Conservation (phyloP, 2,888 invertebrate species). For the Campoletis raptor region DNA sequence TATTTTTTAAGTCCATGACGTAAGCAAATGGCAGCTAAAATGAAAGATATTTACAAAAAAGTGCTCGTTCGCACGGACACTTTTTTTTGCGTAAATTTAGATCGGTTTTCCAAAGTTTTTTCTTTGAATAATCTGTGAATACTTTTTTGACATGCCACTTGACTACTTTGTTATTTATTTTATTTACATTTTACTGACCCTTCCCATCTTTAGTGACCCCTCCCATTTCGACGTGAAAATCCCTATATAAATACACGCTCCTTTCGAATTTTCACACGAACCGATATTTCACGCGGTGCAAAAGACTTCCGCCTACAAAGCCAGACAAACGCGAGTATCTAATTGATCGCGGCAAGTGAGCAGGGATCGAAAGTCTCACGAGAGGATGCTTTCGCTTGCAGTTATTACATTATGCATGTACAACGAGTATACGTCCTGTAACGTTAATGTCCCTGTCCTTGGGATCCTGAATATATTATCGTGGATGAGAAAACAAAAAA, state of each 20-base stretch:
- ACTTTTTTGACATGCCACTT: not conserved
- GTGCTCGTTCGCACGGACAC: not conserved
- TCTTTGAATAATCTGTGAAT: not conserved
- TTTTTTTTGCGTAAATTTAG: not conserved
- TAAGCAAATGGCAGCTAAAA: not conserved
- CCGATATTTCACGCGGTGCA: constrained; percentile 63
- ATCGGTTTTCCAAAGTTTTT: not conserved
- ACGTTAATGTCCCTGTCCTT: constrained; percentile 68
- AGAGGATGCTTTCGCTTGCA: constrained; percentile 45
- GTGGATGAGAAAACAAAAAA: constrained; percentile 30
- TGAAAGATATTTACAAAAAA: not conserved
- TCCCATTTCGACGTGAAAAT: not conserved
- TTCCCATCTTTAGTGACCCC: not conserved
- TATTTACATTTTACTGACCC: not conserved
- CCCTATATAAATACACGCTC: not conserved
- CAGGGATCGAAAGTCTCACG: constrained; percentile 64
- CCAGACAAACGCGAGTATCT: constrained; percentile 55
- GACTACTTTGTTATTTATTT: not conserved
- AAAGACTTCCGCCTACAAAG: constrained; percentile 62
- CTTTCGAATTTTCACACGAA: constrained; percentile 60
- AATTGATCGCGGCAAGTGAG: constrained; percentile 61
- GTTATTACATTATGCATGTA: constrained; percentile 27
- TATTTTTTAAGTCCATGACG: not conserved
- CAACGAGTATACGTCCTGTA: constrained; percentile 25
- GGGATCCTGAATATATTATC: constrained; percentile 53